phyloP scores from a whole-genome alignment of 1,140 invertebrate genomes.

The Apis cerana region DNA sequence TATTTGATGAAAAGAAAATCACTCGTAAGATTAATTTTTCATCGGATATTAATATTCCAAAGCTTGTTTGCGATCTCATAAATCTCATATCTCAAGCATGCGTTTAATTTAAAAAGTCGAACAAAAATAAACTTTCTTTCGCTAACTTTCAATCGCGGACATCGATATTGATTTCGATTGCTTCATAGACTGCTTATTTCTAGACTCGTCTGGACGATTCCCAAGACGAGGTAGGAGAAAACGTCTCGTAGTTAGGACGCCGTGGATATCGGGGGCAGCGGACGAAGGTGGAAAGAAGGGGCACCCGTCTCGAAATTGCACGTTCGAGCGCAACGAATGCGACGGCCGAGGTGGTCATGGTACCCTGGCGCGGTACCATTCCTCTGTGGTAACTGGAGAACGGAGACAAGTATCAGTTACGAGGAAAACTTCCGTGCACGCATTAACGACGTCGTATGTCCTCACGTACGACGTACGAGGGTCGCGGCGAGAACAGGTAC shows the following conservation, averaged over 20 bases:
- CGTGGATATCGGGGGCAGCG: conserved; percentile 51
- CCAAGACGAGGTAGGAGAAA: conserved; percentile 44
- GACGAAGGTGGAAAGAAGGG: conserved; percentile 24
- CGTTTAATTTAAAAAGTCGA: too few relatives aligned
- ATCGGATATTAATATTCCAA: too few relatives aligned
- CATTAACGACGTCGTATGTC: conserved; percentile 68
- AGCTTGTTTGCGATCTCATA: too few relatives aligned
- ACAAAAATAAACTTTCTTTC: not conserved
- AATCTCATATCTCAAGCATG: too few relatives aligned
- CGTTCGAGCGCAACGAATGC: conserved; percentile 61
- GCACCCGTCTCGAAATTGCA: conserved; percentile 62
- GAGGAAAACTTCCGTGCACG: conserved; percentile 72
- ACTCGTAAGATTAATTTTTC: too few relatives aligned
- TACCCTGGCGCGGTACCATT: conserved; percentile 64
- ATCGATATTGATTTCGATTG: not conserved
- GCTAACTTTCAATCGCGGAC: not conserved
- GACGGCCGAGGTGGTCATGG: conserved; percentile 65
- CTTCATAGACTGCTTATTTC: not conserved
- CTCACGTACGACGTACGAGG: conserved; percentile 58
- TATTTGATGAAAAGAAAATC: not conserved
- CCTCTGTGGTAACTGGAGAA: conserved; percentile 70
- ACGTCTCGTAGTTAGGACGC: conserved; percentile 6
- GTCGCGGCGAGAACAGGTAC: conserved; percentile 58
- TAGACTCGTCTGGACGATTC: conserved; percentile 7
- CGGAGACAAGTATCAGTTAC: conserved; percentile 73